Evolutionary conservation across 2,888 invertebrate genomes (phyloP), one percentile per base, ranked within the genome.

Genomic region (Willowsia nigromaculata): DNA sequence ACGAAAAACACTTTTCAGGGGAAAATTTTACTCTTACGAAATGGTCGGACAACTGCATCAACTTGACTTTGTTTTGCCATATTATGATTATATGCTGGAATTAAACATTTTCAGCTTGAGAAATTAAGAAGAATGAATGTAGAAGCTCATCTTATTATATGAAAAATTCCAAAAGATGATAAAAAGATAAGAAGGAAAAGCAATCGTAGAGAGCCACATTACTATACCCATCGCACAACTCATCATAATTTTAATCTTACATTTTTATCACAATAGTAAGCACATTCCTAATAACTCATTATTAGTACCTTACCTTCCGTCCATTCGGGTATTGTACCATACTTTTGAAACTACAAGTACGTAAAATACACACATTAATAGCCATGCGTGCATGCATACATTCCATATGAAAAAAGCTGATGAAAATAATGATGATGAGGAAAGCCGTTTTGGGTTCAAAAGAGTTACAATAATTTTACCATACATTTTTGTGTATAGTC

Each of bases 271-370:
- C 84, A 88, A 89, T 3, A 50, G 53, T 85, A 84, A 56, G 85
- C 47, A 68, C 86, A 90, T 90, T 82, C 86, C 85, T 85, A 90
- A 90, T 90, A 65, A 82, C 47, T 82, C 82, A 82, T 82, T 82
- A 82, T 82, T 82, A 82, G 76, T 76, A 50, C 50, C 76, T 47
- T 76, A 50, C 50, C 76, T 47, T 76, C 47, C 18, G 18, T 15
- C 0, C 50, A 50, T 27, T 47, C 76, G 47, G 50, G 50, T 76
- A 47, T 76, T 76, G 50, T 50, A 50, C 47, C 76, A 25, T 76
- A 37, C n/a, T 80, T 80, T 37, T 56, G 9, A 7, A 27, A 25
- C 1, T 76, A 76, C 4, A 71, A 25, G 15, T 50, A 25, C n/a
- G 27, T 50, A 76, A 76, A 76, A 27, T 50, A 50, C 30, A 43